Conservation (phyloP, 2,888 invertebrate species). For the Crepidodera aurea region DNA sequence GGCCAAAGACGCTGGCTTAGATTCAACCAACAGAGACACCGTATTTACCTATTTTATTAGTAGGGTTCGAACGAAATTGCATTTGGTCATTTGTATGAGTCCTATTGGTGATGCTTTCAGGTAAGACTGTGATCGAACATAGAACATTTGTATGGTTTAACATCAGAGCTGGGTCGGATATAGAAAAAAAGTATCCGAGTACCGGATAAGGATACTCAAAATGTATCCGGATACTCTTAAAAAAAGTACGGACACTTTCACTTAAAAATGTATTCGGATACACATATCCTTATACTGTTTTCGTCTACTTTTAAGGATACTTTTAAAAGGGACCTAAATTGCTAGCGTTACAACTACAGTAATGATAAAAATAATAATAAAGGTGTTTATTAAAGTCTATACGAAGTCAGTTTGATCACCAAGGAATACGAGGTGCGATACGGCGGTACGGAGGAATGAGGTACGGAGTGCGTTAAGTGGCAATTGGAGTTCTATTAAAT, state of each 20-base stretch:
- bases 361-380: not conserved
- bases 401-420: no score
- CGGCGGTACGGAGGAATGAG: no score
- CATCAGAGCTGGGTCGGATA: not conserved
- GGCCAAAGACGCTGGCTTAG: constrained; percentile 74
- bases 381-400: no score
- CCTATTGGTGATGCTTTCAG: constrained; percentile 89
- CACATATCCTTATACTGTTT: not conserved
- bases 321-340: no score
- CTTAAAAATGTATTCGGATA: no score
- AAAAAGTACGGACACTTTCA: no score
- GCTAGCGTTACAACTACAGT: not conserved
- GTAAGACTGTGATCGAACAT: constrained; percentile 58
- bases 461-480: no score
- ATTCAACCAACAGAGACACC: constrained; percentile 74
- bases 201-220: no score
- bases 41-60: constrained; percentile 88
- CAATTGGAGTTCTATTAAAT: no score
- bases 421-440: no score
- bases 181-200: no score
- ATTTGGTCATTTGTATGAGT: constrained; percentile 89
- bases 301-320: not conserved
- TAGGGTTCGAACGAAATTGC: constrained; percentile 82
- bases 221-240: no score
- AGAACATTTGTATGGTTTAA: not conserved